Conservation (phyloP, 2,797 vertebrate genomes). For the Tachyglossus aculeatus region DNA sequence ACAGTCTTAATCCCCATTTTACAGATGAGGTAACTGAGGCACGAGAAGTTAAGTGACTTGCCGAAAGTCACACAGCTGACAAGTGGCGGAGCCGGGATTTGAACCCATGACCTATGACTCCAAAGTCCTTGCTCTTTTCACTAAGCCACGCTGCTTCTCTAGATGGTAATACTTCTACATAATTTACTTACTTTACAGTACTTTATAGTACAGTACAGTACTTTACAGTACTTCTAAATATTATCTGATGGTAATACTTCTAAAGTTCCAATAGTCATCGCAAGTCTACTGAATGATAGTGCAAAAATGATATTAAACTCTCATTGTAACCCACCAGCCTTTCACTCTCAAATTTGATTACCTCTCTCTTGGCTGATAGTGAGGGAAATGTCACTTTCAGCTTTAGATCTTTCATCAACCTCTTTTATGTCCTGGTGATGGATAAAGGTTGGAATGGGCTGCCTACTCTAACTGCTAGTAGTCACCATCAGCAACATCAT, state of each 20-base stretch:
- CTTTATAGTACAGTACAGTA: too few species aligned
- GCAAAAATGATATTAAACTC: slow-evolving; percentile 34
- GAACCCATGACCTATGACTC: too few species aligned
- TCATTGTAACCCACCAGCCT: not conserved
- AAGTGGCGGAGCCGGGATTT: too few species aligned
- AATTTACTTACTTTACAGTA: too few species aligned
- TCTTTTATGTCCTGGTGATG: not conserved
- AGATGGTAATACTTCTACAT: too few species aligned
- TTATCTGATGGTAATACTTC: not conserved
- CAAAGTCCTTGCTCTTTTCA: too few species aligned
- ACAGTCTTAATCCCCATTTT: too few species aligned
- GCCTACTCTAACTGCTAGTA: not conserved
- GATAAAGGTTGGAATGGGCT: not conserved
- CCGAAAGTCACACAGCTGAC: too few species aligned
- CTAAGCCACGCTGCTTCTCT: too few species aligned
- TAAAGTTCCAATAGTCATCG: not conserved
- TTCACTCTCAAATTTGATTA: slow-evolving; percentile 23
- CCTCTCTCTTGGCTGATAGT: not conserved
- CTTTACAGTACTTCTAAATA: too few species aligned
- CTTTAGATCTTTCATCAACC: not conserved
- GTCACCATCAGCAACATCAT: not conserved
- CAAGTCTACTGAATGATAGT: not conserved
- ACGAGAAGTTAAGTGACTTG: too few species aligned
- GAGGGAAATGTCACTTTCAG: not conserved
- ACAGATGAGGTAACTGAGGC: too few species aligned